Evolutionary conservation across 2,888 invertebrate species (phyloP), one percentile per base, ranked within the genome.

Genomic region (Chydorus sphaericus): DNA sequence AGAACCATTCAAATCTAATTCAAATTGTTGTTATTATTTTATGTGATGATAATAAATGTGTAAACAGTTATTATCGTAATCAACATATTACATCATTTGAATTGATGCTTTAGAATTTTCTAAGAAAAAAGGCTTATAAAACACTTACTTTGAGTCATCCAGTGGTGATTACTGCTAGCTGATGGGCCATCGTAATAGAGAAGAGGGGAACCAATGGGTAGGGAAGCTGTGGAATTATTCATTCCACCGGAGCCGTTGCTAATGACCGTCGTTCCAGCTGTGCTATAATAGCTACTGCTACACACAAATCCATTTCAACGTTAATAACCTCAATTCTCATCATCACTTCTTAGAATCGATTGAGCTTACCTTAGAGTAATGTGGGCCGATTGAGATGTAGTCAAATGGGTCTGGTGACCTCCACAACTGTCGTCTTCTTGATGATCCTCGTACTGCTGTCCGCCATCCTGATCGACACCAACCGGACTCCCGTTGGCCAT

Each of bases 201-300:
- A 23, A 44, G 14, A 23, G 44, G 44, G 3, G 44, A 44, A 1
- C 44, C 26, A 5, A 44, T 10, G 28, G 44, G 44, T 1, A 23
- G 26, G n/a, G n/a, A n/a, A n/a, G n/a, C n/a, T n/a, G n/a, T n/a
- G 23, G 44, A 44, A 23, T 39, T 39, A 16, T 44, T 44, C 26
- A 44, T 23, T 5, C 23, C 20, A 38, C 38, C 26, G 28, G 16
- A 23, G n/a, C n/a, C n/a, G n/a, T n/a, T n/a, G n/a, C n/a, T n/a
- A n/a, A n/a, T n/a, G n/a, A n/a, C n/a, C 28, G 44, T 44, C 14
- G 44, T 26, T 44, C 44, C 44, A 14, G 39, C 18, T 6, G 11
- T 23, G 44, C 44, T 44, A 28, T 44, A 44, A n/a, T 44, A 44
- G 26, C 44, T 44, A 16, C 39, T 39, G n/a, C 44, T 44, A n/a